Percentiles rank a stretch among this genome's conserved stretches.
Evolutionary conservation across 2,113 vertebrate genomes (phyloP).

Genomic region (Narcine bancroftii): DNA sequence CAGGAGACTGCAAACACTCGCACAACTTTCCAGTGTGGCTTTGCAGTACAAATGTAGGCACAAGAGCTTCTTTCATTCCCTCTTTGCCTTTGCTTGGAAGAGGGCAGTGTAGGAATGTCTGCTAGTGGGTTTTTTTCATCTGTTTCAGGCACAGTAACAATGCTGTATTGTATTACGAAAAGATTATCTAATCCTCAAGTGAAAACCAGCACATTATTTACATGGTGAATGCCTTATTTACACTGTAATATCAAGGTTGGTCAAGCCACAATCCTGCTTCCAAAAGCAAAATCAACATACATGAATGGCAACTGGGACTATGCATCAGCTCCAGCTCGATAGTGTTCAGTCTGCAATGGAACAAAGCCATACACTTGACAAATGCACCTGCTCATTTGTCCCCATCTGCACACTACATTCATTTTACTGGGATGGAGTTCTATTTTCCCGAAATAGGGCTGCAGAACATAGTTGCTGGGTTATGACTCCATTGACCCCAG

Average conservation of each 20-base stretch:
- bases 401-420: background rate
- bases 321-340: background rate
- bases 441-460: background rate
- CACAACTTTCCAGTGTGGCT: slow-evolving; percentile 5
- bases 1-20: background rate
- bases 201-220: background rate
- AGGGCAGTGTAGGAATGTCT: background rate
- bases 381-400: background rate
- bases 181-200: background rate
- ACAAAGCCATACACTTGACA: too few relatives aligned
- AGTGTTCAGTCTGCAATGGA: too few relatives aligned
- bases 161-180: background rate
- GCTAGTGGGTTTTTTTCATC: background rate
- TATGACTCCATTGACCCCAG: too few relatives aligned
- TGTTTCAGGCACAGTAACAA: background rate
- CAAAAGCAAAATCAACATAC: background rate
- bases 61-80: slow-evolving; percentile 7
- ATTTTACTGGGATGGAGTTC: background rate
- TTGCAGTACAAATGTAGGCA: background rate
- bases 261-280: background rate
- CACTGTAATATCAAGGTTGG: background rate
- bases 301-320: background rate
- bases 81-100: background rate
- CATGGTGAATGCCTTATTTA: background rate
- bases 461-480: too few relatives aligned